Base-by-base conservation (phyloP, 1,140 invertebrate genomes). In the Dinoponera quadriceps region DNA sequence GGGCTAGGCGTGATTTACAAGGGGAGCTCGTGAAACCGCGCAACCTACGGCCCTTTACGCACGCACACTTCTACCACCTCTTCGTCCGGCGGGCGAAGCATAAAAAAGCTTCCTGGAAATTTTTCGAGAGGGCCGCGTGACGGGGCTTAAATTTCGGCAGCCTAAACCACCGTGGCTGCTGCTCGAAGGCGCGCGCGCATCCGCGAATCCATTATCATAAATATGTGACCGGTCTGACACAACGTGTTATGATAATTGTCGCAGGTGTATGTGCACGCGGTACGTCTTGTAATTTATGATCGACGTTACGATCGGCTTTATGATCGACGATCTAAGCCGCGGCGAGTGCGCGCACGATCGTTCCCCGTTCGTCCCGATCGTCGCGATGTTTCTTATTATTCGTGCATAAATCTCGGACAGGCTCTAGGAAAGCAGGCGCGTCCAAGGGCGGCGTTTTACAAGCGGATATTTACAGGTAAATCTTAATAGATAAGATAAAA, bases 1-100 rank as follows among this genome's bases (percentile, higher is more conserved):
- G 18, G 82, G 86, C 86, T 87, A 88, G 86, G 86, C 89, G 89
- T 91, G 90, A 91, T 91, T 91, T 91, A 91, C 90, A 91, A 88
- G 89, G 84, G 74, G 90, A 85, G 75, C 82, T 84, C 81, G 82
- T 83, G 88, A 85, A 87, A 85, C 82, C 60, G 75, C 33, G 75
- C 83, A 81, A 74, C 51, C 68, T 62, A 84, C 63, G 60, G 27
- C 66, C 54, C 66, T 75, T 81, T 55, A 33, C 51, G 33, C 74
- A 49, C 20, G 29, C 13, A 49, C 27, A 29, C 68, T 2, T 33
- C 7, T 7, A 44, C 38, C 38, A 62, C 44, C 4, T 49, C 22
- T 60, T 57, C 38, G 29, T 48, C 5, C 63, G 59, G 74, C 27
- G 60, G 60, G 16, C 38, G 48, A 83, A 25, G 7, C 54, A 13